phyloP scores from a whole-genome alignment of 1,140 invertebrate species.

The Brachystomella parvula region DNA sequence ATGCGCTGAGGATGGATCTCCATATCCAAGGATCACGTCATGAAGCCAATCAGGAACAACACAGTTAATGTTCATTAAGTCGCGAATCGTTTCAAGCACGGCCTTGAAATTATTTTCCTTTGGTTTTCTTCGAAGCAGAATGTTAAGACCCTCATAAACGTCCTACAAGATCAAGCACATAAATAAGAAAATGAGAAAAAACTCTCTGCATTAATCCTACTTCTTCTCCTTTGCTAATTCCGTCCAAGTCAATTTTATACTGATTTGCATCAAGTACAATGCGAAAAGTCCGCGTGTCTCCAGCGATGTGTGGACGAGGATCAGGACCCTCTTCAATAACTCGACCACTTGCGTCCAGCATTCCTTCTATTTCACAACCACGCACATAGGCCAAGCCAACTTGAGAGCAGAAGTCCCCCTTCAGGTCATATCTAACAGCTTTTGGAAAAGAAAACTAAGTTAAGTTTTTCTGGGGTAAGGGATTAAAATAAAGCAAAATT shows the following conservation, averaged over 20 bases:
- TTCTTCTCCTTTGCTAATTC: constrained; percentile 62
- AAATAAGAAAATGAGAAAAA: not conserved
- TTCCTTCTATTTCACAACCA: constrained; percentile 97
- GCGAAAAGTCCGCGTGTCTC: constrained; percentile 83
- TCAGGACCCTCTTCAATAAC: constrained; percentile 96
- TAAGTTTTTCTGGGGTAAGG: too few relatives aligned
- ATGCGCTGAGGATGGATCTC: constrained; percentile 89
- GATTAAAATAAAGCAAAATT: constrained; percentile 26
- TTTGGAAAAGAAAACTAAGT: constrained; percentile 42
- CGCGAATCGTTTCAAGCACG: constrained; percentile 93
- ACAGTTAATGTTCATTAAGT: constrained; percentile 98
- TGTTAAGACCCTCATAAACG: constrained; percentile 95
- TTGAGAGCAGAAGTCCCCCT: constrained; percentile 77
- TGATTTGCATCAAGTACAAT: constrained; percentile 95
- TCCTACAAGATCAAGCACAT: constrained; percentile 49
- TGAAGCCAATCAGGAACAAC: constrained; percentile 98
- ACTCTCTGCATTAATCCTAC: constrained; percentile 39
- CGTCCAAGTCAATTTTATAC: constrained; percentile 87
- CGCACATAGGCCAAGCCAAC: constrained; percentile 84
- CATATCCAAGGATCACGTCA: constrained; percentile 95
- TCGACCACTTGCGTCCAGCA: constrained; percentile 90
- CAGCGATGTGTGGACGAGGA: constrained; percentile 71
- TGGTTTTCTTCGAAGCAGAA: constrained; percentile 92
- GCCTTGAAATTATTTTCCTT: constrained; percentile 99
- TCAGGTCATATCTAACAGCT: constrained; percentile 71